A percentile compares a stretch with the other conserved stretches of the same genome.
These are phyloP conservation scores for Drosophila suzukii DNA, from an alignment of 1,140 invertebrate genomes.

Conservation along the genomic window DNA sequence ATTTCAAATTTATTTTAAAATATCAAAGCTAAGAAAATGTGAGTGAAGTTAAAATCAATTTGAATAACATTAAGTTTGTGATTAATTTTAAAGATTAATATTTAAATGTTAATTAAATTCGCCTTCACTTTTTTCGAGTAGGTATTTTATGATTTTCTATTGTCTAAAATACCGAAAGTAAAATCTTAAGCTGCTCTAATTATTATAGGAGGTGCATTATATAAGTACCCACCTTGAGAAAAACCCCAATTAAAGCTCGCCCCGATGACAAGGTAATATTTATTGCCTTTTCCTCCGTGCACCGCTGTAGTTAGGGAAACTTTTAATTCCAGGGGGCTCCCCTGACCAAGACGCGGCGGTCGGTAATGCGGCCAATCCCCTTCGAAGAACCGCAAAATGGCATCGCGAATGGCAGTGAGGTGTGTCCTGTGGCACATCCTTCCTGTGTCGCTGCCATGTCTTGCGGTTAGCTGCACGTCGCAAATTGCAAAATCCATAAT, in stretches of 20 bases:
- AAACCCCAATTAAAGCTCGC: not conserved
- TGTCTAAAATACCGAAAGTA: not conserved
- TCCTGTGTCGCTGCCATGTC: slow-evolving; percentile 44
- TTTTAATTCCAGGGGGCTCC: slow-evolving; percentile 32
- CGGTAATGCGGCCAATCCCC: slow-evolving; percentile 23
- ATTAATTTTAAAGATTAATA: no score
- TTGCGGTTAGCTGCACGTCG: slow-evolving; percentile 74
- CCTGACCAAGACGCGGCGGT: slow-evolving; percentile 12
- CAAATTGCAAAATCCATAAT: slow-evolving; percentile 82
- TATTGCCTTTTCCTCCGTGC: slow-evolving; percentile 7
- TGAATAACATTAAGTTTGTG: no score
- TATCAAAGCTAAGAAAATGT: no score
- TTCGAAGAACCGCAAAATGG: slow-evolving; percentile 64
- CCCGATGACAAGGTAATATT: slow-evolving; percentile 7
- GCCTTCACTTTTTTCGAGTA: no score
- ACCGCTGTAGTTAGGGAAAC: slow-evolving; percentile 7
- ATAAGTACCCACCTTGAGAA: not conserved
- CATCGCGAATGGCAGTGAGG: slow-evolving; percentile 54
- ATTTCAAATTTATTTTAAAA: no score
- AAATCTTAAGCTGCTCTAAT: not conserved
- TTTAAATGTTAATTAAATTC: no score
- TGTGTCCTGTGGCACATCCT: slow-evolving; percentile 63
- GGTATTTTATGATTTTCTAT: no score
- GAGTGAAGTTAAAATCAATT: no score
- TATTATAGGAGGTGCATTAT: not conserved